These are phyloP conservation scores for Apostichopus leukothele DNA, from an alignment of 53 echinoderm and acorn worm species.

Conservation along the genomic window DNA sequence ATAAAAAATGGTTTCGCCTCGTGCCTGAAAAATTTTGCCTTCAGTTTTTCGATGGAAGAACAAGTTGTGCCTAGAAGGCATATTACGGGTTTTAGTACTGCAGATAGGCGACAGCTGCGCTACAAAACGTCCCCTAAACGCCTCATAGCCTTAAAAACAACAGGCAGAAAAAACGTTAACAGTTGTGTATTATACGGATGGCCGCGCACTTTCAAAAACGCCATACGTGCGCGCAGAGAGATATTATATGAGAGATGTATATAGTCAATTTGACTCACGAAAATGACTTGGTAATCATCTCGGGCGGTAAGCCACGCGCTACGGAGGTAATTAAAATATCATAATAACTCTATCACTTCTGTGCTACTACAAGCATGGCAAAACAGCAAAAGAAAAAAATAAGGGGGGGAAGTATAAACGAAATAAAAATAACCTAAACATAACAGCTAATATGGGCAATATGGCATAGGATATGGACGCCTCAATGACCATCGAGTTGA, in stretches of 20 bases:
- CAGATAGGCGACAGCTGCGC: constrained; percentile 40
- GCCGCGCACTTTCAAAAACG: constrained; percentile 41
- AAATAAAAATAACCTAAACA: constrained; percentile 1
- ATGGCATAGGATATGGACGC: constrained; percentile 33
- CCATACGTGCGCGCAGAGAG: constrained; percentile 40
- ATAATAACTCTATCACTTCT: constrained; percentile 44
- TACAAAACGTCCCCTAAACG: constrained; percentile 50
- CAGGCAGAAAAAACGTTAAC: constrained; percentile 56
- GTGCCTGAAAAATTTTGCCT: not conserved
- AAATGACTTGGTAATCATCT: constrained; percentile 19
- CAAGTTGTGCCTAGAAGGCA: constrained; percentile 36
- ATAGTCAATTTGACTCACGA: not conserved
- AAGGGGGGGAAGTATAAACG: not conserved
- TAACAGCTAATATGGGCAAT: constrained; percentile 43
- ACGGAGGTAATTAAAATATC: constrained; percentile 49
- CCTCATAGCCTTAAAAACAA: constrained; percentile 27
- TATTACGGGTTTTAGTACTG: constrained; percentile 39
- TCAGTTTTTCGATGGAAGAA: not conserved
- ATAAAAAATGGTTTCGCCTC: constrained; percentile 8
- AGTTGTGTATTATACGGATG: constrained; percentile 70
- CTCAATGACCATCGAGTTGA: constrained; percentile 19
- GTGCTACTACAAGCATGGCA: constrained; percentile 40
- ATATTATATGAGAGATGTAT: not conserved
- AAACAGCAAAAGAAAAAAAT: not conserved
- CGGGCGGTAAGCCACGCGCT: constrained; percentile 46